Conservation (phyloP, 2,888 invertebrate genomes). For the Scelioninae gen. 1 region DNA sequence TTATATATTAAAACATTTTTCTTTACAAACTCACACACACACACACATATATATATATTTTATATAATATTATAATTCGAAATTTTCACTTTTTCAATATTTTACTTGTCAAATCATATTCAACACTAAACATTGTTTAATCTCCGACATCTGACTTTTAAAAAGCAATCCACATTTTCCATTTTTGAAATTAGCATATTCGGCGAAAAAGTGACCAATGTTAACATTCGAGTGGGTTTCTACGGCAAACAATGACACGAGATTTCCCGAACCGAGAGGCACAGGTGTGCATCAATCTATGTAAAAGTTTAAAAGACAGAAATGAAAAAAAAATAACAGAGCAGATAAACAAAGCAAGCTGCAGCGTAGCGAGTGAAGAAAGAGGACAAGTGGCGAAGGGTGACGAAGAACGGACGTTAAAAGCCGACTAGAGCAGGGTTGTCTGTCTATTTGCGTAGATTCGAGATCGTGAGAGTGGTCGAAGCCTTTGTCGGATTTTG, state of each 20-base stretch:
- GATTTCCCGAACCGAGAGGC: conserved; percentile 43
- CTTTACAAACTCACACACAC: too few species aligned
- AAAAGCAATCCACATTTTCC: not conserved
- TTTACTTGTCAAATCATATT: too few species aligned
- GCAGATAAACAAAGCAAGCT: conserved; percentile 7
- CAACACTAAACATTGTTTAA: too few species aligned
- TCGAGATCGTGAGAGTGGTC: conserved; percentile 82
- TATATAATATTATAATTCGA: too few species aligned
- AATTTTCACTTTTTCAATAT: too few species aligned
- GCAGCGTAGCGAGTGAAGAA: conserved; percentile 30
- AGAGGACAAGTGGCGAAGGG: conserved; percentile 57
- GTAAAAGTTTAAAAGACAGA: conserved; percentile 13
- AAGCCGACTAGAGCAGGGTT: conserved; percentile 72
- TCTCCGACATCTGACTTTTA: too few species aligned
- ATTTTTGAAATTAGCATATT: conserved; percentile 16
- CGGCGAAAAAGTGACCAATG: conserved; percentile 1
- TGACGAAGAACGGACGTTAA: conserved; percentile 72
- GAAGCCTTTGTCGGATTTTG: conserved; percentile 77
- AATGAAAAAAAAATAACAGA: conserved; percentile 15
- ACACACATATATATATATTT: too few species aligned
- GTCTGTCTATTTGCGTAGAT: conserved; percentile 82
- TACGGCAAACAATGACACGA: conserved; percentile 62
- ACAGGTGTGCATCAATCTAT: conserved; percentile 47
- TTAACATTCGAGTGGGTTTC: conserved; percentile 36
- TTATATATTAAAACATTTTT: too few species aligned